These are phyloP conservation scores for Phrixothrix hirtus DNA, from an alignment of 2,888 invertebrate genomes.

Conservation along the genomic window DNA sequence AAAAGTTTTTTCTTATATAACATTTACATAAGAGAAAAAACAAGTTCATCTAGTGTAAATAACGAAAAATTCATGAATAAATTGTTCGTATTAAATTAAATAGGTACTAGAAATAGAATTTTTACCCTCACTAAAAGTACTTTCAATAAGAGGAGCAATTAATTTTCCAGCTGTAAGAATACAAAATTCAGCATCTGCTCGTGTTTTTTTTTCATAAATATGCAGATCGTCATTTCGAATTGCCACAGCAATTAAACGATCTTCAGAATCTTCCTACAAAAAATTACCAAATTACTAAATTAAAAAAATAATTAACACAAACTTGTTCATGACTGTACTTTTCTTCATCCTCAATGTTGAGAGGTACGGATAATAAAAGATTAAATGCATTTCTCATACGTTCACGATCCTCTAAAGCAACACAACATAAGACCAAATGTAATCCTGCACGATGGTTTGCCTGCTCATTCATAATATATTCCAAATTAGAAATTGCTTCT, in stretches of 20 bases:
- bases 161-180: constrained; percentile 85
- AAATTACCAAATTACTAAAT: no score
- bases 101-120: no score
- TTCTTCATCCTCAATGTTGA: constrained; percentile 81
- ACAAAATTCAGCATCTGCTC: constrained; percentile 76
- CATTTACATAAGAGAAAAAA: constrained; percentile 38
- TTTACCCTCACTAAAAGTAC: constrained; percentile 69
- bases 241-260: constrained; percentile 60
- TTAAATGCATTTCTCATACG: constrained; percentile 93
- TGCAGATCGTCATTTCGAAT: constrained; percentile 78
- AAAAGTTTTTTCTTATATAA: constrained; percentile 30
- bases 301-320: constrained; percentile 5
- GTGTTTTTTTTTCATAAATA: constrained; percentile 70
- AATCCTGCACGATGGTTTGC: constrained; percentile 77
- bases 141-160: constrained; percentile 83
- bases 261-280: constrained; percentile 53
- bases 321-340: constrained; percentile 61
- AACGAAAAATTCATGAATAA: no score
- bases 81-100: no score
- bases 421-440: constrained; percentile 86
- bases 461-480: constrained; percentile 96
- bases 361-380: constrained; percentile 84
- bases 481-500: constrained; percentile 95
- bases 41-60: no score
- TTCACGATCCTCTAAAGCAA: constrained; percentile 87